phyloP scores from a whole-genome alignment of 2,113 vertebrate genomes.

The Zapornia atra region DNA sequence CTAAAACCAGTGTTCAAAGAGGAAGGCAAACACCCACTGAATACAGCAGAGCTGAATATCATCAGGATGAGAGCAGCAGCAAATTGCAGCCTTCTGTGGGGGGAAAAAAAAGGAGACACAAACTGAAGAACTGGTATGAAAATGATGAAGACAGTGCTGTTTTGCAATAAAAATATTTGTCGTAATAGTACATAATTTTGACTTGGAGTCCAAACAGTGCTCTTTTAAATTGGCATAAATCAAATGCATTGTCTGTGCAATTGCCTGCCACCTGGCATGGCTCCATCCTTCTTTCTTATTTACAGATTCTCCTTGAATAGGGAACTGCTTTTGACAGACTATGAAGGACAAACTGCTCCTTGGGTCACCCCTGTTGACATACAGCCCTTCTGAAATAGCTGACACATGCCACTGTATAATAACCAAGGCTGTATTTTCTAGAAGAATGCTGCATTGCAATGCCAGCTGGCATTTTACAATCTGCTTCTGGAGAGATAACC shows the following conservation, averaged over 20 bases:
- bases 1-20: conserved; percentile 2
- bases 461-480: background rate
- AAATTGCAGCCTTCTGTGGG: background rate
- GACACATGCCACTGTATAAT: background rate
- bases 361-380: background rate
- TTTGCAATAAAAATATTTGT: conserved; percentile 37
- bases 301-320: background rate
- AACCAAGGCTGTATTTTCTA: background rate
- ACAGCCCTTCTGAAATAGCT: background rate
- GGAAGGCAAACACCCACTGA: background rate
- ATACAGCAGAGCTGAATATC: background rate
- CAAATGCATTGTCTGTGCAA: background rate
- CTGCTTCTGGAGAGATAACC: background rate
- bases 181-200: background rate
- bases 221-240: conserved; percentile 8
- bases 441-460: background rate
- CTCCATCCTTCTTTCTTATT: background rate
- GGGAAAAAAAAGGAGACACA: background rate
- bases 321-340: background rate
- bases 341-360: background rate
- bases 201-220: background rate
- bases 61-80: background rate
- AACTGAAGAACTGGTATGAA: background rate
- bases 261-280: background rate
- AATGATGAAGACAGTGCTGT: background rate